Base-by-base conservation (phyloP, 2,113 vertebrate genomes). In the Plotosus lineatus region DNA sequence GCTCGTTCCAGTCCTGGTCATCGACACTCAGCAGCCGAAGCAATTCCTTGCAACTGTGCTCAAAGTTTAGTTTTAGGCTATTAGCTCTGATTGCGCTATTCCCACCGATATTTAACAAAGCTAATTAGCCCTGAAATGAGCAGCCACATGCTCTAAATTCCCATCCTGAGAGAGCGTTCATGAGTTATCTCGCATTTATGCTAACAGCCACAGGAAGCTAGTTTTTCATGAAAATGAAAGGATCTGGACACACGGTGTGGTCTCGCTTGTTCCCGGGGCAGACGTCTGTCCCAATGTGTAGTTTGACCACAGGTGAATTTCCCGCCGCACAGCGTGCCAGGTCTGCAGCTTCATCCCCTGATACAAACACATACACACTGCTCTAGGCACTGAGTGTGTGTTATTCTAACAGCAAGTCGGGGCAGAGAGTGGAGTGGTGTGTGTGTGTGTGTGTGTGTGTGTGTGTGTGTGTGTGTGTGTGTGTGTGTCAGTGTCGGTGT, bases 391-490 rank as follows among this genome's bases (percentile, higher is more conserved):
- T 19, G 78, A 19, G 31, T 53, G 48, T 71, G 21, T 66, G 44
- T 38, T n/a, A n/a, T n/a, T n/a, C n/a, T n/a, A n/a, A n/a, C n/a
- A n/a, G n/a, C n/a, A n/a, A n/a, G n/a, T n/a, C n/a, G n/a, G n/a
- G n/a, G n/a, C n/a, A n/a, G n/a, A n/a, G n/a, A n/a, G n/a, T n/a
- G n/a, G n/a, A n/a, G n/a, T n/a, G n/a, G 11, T 51, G 77, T n/a
- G 11, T 65, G 33, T 26, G 10, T 71, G 75, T 75, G 23, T 73
- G 12, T 77, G 26, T 84, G 79, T 66, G 74, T 73, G 79, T 78
- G 81, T 86, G 83, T 65, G 74, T 61, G 0, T 26, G 44, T 51
- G 36, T 66, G 60, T 28, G 21, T 71, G 42, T n/a, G n/a, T n/a
- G n/a, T n/a, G n/a, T n/a, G n/a, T n/a, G n/a, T n/a, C n/a, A n/a